These are phyloP conservation scores for Argynnis bischoffii DNA, from an alignment of 2,888 invertebrate genomes.

Conservation along the genomic window DNA sequence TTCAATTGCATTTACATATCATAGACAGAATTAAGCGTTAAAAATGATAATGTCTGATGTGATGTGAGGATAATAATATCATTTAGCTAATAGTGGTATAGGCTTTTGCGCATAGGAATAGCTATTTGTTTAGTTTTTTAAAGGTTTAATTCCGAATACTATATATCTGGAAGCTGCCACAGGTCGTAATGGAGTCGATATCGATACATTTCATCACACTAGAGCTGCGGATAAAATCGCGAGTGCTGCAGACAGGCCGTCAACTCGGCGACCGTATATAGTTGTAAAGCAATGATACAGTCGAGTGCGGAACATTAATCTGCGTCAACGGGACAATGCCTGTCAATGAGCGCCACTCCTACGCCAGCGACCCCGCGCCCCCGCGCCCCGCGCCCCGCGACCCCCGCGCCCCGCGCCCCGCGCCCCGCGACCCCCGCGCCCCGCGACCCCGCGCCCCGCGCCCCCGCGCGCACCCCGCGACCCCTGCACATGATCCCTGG, in stretches of 20 bases:
- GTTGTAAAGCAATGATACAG: conserved; percentile 37
- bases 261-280: conserved; percentile 24
- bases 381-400: too few species aligned
- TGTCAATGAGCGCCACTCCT: conserved; percentile 44
- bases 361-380: conserved; percentile 13
- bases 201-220: conserved; percentile 18
- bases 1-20: too few species aligned
- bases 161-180: conserved; percentile 5
- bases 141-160: background rate
- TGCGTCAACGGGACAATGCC: conserved; percentile 48
- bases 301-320: conserved; percentile 44
- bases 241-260: conserved; percentile 24
- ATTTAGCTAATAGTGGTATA: too few species aligned
- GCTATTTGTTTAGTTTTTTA: background rate
- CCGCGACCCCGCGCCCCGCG: background rate
- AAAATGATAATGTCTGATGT: too few species aligned
- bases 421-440: background rate
- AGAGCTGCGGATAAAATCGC: conserved; percentile 20
- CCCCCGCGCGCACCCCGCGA: background rate
- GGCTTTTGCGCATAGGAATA: too few species aligned
- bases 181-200: conserved; percentile 7
- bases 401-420: background rate
- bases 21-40: too few species aligned
- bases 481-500: conserved; percentile 22
- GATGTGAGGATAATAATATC: too few species aligned